Evolutionary conservation across 1,140 invertebrate species (phyloP).

Genomic region (Carcinoscorpius rotundicauda): DNA sequence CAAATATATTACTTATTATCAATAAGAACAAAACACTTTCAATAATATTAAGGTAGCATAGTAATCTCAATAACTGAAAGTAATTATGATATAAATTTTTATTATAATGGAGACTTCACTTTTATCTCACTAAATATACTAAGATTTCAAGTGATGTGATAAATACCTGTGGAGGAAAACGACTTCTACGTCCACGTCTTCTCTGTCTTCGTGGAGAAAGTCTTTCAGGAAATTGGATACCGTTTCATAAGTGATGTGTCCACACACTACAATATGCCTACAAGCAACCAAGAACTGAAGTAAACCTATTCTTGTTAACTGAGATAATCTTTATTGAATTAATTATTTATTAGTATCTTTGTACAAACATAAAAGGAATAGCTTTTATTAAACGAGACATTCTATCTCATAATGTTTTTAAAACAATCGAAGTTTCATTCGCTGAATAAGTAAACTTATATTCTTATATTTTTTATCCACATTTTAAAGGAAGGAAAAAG

Average conservation of each 20-base stretch:
- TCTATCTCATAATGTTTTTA: too few relatives aligned
- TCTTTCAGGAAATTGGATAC: slow-evolving; percentile 99
- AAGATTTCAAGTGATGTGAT: neutral
- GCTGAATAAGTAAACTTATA: too few relatives aligned
- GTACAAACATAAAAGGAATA: too few relatives aligned
- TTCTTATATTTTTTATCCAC: too few relatives aligned
- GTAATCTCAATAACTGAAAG: neutral
- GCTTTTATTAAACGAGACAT: too few relatives aligned
- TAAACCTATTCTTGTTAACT: neutral
- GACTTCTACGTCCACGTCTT: slow-evolving; percentile 26
- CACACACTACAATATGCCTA: slow-evolving; percentile 99
- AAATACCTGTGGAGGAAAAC: slow-evolving; percentile 58
- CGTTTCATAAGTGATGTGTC: slow-evolving; percentile 99
- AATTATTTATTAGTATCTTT: too few relatives aligned
- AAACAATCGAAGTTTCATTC: too few relatives aligned
- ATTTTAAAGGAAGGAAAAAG: too few relatives aligned
- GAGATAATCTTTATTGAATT: too few relatives aligned
- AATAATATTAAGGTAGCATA: neutral
- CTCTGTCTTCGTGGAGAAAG: slow-evolving; percentile 98
- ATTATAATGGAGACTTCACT: neutral
- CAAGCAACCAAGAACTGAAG: slow-evolving; percentile 5
- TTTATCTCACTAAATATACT: neutral
- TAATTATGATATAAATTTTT: neutral
- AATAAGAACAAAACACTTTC: neutral
- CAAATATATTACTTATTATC: too few relatives aligned